Percentiles rank a stretch among this genome's conserved stretches.
These are phyloP conservation scores for Chaenodraco wilsoni DNA, from an alignment of 2,797 vertebrate genomes.

Conservation along the genomic window DNA sequence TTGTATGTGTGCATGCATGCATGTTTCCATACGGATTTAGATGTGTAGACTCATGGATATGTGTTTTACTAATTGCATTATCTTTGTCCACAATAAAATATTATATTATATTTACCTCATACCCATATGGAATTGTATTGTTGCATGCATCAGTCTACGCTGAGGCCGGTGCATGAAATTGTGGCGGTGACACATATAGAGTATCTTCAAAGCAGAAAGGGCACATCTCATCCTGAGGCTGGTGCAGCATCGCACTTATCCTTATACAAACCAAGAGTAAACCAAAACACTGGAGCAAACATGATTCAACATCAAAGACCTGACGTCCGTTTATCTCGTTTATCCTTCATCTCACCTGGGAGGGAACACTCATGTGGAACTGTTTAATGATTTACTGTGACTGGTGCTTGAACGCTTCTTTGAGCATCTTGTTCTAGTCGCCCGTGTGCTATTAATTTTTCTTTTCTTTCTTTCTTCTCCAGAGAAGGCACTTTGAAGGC, in stretches of 20 bases:
- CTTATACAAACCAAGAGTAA: slow-evolving; percentile 30
- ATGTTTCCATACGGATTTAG: neutral
- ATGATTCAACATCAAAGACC: slow-evolving; percentile 64
- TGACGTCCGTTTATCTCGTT: slow-evolving; percentile 57
- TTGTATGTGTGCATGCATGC: slow-evolving; percentile 23
- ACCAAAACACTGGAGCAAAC: slow-evolving; percentile 59
- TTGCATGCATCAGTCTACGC: slow-evolving; percentile 9
- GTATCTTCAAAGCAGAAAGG: slow-evolving; percentile 70
- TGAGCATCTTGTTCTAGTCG: slow-evolving; percentile 36
- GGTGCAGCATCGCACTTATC: slow-evolving; percentile 59
- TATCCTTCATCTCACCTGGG: slow-evolving; percentile 73
- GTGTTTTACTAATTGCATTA: slow-evolving; percentile 30
- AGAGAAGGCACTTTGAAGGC: slow-evolving; percentile 95
- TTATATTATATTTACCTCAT: neutral
- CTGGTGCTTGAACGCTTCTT: slow-evolving; percentile 44
- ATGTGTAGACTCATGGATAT: neutral
- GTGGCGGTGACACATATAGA: slow-evolving; percentile 47
- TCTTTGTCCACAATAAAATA: slow-evolving; percentile 1
- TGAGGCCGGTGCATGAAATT: slow-evolving; percentile 36
- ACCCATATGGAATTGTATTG: neutral
- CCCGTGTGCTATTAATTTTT: slow-evolving; percentile 5
- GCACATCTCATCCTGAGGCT: slow-evolving; percentile 65
- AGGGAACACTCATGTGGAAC: slow-evolving; percentile 64
- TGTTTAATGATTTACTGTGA: slow-evolving; percentile 65
- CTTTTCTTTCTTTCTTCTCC: slow-evolving; percentile 30